Conservation (phyloP, 2,113 vertebrate genomes). For the Isurus oxyrinchus region DNA sequence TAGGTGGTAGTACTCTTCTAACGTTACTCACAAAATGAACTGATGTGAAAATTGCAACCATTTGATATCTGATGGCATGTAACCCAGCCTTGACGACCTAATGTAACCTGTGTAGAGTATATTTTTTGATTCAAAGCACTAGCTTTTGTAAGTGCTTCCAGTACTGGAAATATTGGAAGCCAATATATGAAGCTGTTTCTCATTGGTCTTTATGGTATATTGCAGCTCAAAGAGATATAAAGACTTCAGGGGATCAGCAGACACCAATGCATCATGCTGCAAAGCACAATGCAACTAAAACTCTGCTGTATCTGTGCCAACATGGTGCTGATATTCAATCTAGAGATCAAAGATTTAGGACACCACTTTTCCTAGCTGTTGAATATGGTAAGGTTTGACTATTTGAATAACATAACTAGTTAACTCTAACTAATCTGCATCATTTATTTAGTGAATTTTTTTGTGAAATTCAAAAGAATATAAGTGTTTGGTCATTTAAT, state of each 20-base stretch:
- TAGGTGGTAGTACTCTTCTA: background rate
- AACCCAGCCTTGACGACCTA: background rate
- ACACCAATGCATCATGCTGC: conserved; percentile 25
- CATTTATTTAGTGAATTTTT: background rate
- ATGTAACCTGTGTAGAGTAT: background rate
- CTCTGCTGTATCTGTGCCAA: background rate
- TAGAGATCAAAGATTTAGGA: background rate
- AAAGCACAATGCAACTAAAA: conserved; percentile 12
- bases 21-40: background rate
- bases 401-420: background rate
- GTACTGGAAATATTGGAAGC: background rate
- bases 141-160: background rate
- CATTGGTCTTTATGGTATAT: background rate
- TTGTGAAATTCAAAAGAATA: background rate
- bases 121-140: background rate
- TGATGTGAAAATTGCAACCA: background rate
- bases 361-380: conserved; percentile 34
- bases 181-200: background rate
- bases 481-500: background rate
- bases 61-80: background rate
- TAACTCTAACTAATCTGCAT: background rate
- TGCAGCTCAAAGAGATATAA: background rate
- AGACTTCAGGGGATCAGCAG: background rate
- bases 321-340: conserved; percentile 14
- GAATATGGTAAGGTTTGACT: conserved; percentile 33